Percentiles rank a stretch among this genome's conserved stretches.
Conservation (phyloP, 2,113 vertebrate genomes). For the Serilophus lunatus region DNA sequence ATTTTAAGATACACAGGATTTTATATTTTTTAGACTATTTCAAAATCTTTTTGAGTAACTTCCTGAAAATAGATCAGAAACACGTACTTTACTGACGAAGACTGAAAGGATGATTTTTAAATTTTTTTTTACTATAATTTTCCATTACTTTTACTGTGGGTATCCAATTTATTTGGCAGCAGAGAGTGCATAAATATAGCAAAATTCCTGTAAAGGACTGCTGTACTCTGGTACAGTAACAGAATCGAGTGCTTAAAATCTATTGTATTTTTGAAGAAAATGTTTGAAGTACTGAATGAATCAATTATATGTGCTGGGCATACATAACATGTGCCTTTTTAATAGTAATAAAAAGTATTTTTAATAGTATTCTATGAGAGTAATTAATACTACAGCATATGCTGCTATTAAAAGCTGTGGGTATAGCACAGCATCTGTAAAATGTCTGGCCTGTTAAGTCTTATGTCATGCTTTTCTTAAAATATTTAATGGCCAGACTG, state of each 20-base stretch:
- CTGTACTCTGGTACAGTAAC: not conserved
- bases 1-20: not conserved
- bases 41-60: not conserved
- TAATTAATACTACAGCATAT: not conserved
- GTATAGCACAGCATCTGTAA: not conserved
- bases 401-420: not conserved
- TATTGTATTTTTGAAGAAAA: not conserved
- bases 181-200: not conserved
- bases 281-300: not conserved
- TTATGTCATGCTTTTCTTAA: not conserved
- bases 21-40: not conserved
- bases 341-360: not conserved
- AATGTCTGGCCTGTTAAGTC: conserved; percentile 18
- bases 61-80: not conserved
- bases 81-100: not conserved
- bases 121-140: not conserved
- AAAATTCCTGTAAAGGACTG: not conserved
- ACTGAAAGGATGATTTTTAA: not conserved
- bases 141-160: not conserved
- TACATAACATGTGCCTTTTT: not conserved
- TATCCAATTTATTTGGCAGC: not conserved
- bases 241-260: not conserved
- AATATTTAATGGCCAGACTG: not conserved
- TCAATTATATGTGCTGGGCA: not conserved
- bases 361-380: not conserved